A percentile compares a stretch with the other conserved stretches of the same genome.
These are phyloP conservation scores for Hystrix brachyura DNA, from an alignment of 2,113 vertebrate species.

Conservation along the genomic window DNA sequence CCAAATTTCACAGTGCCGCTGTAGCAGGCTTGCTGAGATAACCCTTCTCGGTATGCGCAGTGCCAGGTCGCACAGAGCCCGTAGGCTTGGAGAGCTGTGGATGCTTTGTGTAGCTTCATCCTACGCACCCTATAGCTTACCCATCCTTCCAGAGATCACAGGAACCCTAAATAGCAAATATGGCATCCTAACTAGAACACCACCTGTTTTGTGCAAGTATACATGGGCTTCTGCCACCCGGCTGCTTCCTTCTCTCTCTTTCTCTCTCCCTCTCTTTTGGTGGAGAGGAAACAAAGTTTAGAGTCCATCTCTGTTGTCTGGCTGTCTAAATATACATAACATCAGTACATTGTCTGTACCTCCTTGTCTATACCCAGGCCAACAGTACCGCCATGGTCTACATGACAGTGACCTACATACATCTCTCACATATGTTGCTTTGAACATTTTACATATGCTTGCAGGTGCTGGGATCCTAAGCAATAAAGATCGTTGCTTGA, in stretches of 20 bases:
- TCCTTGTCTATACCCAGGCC: conserved; percentile 69
- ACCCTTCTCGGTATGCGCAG: conserved; percentile 78
- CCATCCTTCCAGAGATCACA: conserved; percentile 87
- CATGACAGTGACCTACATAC: conserved; percentile 88
- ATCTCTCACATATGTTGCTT: conserved; percentile 71
- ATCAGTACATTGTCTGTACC: not conserved
- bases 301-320: conserved; percentile 66
- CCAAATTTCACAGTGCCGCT: conserved; percentile 80
- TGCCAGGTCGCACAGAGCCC: conserved; percentile 84
- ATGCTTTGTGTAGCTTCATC: conserved; percentile 84
- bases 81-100: conserved; percentile 81
- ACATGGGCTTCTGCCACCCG: conserved; percentile 85
- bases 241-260: conserved; percentile 50
- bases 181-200: conserved; percentile 85
- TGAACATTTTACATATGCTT: conserved; percentile 63
- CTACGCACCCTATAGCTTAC: conserved; percentile 87
- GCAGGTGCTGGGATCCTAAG: conserved; percentile 83
- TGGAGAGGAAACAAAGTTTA: conserved; percentile 27
- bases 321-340: conserved; percentile 76
- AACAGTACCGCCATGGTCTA: conserved; percentile 63
- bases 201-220: conserved; percentile 83
- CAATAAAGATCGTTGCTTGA: conserved; percentile 69
- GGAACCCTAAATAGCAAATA: conserved; percentile 86
- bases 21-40: conserved; percentile 82
- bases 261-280: not conserved